Evolutionary conservation across 2,113 vertebrate genomes (phyloP), one percentile per base, ranked within the genome.

Genomic region (Cyanocitta stelleri): DNA sequence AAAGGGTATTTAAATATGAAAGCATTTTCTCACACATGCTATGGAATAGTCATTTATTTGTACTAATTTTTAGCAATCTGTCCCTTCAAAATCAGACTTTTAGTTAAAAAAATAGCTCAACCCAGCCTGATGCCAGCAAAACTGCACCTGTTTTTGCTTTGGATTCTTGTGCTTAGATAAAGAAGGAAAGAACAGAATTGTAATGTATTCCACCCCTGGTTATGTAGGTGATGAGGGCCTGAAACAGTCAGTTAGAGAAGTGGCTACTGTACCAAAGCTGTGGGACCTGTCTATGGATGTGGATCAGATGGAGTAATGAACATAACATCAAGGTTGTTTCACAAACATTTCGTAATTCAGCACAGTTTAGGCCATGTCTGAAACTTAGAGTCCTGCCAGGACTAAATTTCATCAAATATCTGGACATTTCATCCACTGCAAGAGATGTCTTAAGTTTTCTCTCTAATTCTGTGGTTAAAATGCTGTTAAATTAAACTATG

Each of bases 171-270:
- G 63, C 49, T 87, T 76, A 84, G 82, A 87, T 93, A 85, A 89
- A 85, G 76, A 90, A 84, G 61, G 37, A 89, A 91, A 93, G 66
- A 93, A 75, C 35, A 93, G 46, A 87, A 72, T 87, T 72, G 69
- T 93, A 79, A 93, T 49, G 32, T 61, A 69, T 27, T 95, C 29
- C 9, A 49, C 62, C 21, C 72, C 43, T 87, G 17, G 15, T 79
- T 83, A 93, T 73, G 74, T 37, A 90, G 49, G 63, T 51, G 20
- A 74, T 51, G 48, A 87, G 81, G 13, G 24, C 69, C 82, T 91
- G 76, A 94, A 82, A 61, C 49, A 85, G 11, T 54, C 51, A 74
- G 14, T 66, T 22, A 48, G 22, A 72, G 26, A 87, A 85, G 22
- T 61, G 41, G 10, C 44, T 87, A 26, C 35, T 19, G 16, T 73